These are phyloP conservation scores for Mus minutoides DNA, from an alignment of 2,797 vertebrate genomes.

Conservation along the genomic window DNA sequence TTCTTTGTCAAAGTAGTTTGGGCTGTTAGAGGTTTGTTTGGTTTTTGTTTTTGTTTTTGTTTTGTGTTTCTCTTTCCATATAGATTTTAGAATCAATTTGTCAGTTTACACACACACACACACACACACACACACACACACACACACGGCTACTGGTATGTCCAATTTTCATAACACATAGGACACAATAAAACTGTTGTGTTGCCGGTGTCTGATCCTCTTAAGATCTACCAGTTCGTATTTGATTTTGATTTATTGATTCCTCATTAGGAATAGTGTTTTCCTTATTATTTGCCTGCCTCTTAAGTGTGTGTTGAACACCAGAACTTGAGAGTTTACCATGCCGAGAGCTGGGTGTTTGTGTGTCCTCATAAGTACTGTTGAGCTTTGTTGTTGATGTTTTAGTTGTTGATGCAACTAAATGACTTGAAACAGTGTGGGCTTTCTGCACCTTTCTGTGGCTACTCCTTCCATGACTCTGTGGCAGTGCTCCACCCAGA, in stretches of 20 bases:
- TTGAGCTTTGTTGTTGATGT: background rate
- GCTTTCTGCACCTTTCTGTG: background rate
- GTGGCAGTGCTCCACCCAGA: background rate
- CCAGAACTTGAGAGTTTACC: background rate
- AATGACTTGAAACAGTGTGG: background rate
- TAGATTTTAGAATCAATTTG: slow-evolving; percentile 31
- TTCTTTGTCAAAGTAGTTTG: slow-evolving; percentile 21
- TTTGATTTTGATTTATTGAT: background rate
- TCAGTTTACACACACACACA: background rate
- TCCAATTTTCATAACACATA: background rate
- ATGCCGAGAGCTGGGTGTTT: background rate
- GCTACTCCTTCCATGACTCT: background rate
- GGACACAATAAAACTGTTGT: background rate
- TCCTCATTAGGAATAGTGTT: background rate
- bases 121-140: background rate
- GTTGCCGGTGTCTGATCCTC: background rate
- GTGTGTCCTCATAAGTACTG: background rate
- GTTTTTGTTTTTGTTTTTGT: background rate
- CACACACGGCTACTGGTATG: background rate
- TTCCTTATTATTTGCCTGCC: background rate
- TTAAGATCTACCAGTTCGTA: background rate
- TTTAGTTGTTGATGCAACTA: too few species aligned
- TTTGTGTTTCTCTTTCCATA: background rate
- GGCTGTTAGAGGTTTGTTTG: background rate
- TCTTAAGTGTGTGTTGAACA: background rate